Evolutionary conservation across 2,113 vertebrate genomes (phyloP).

Genomic region (Semnornis frantzii): DNA sequence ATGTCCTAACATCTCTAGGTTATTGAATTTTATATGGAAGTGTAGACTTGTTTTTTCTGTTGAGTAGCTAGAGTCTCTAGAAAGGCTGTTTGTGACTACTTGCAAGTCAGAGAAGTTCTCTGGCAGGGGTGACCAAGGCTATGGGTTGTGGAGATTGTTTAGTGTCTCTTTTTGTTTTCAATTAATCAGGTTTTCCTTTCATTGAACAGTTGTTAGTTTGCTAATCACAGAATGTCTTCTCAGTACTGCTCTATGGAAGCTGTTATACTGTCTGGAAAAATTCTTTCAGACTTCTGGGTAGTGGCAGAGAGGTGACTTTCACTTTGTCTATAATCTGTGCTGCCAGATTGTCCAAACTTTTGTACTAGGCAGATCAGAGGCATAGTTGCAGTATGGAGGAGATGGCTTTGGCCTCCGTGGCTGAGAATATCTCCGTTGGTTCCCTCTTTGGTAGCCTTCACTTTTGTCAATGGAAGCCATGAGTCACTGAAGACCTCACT

Average conservation of each 20-base stretch:
- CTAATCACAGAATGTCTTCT: not conserved
- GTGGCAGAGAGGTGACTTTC: not conserved
- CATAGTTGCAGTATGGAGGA: rapidly evolving
- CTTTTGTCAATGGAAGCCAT: not conserved
- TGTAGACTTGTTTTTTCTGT: not conserved
- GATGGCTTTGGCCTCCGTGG: not conserved
- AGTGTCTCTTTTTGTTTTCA: not conserved
- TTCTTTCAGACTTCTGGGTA: not conserved
- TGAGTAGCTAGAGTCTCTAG: not conserved
- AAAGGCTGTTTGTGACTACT: not conserved
- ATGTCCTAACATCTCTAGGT: not conserved
- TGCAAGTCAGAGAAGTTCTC: not conserved
- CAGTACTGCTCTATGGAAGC: not conserved
- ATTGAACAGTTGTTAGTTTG: not conserved
- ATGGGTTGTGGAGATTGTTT: not conserved
- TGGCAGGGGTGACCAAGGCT: not conserved
- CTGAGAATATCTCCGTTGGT: not conserved
- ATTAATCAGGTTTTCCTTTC: not conserved
- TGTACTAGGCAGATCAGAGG: not conserved
- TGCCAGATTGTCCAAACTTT: not conserved
- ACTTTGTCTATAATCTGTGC: not conserved
- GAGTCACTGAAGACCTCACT: not conserved
- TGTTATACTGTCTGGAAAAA: not conserved
- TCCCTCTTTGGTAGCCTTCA: not conserved
- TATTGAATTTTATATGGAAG: not conserved